A percentile compares a stretch with the other conserved stretches of the same genome.
Evolutionary conservation across 2,888 invertebrate species (phyloP).

Genomic region (Blastobasis adustella): DNA sequence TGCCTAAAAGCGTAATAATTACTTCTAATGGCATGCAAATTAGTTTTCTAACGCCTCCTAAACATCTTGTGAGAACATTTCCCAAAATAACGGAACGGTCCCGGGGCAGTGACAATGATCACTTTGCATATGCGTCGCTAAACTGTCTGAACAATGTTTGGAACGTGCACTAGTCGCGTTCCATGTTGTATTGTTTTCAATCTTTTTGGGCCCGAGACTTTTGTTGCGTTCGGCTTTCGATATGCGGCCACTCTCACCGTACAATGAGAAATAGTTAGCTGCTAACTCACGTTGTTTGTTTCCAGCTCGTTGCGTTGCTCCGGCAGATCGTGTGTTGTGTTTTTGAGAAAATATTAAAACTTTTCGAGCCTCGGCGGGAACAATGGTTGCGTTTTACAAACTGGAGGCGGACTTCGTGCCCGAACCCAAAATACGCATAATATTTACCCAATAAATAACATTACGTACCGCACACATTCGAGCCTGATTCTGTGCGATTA

Average conservation of each 20-base stretch:
- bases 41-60: neutral
- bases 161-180: conserved; percentile 17
- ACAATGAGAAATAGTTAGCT: conserved; percentile 28
- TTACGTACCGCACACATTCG: no score
- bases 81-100: no score
- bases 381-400: conserved; percentile 1
- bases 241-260: conserved; percentile 53
- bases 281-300: conserved; percentile 13
- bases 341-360: neutral
- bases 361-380: conserved; percentile 1
- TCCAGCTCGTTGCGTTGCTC: neutral
- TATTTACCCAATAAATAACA: no score
- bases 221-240: conserved; percentile 33
- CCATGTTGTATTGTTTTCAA: conserved; percentile 33
- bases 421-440: no score
- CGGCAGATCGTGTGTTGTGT: neutral
- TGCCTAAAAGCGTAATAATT: no score
- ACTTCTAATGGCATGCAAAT: neutral
- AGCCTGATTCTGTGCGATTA: no score
- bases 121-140: conserved; percentile 3
- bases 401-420: neutral
- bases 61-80: no score
- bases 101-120: no score
- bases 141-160: conserved; percentile 26
- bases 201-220: conserved; percentile 38